A percentile compares a stretch with the other conserved stretches of the same genome.
Evolutionary conservation across 1,140 invertebrate species (phyloP).

Genomic region (Tetragonula clypearis): DNA sequence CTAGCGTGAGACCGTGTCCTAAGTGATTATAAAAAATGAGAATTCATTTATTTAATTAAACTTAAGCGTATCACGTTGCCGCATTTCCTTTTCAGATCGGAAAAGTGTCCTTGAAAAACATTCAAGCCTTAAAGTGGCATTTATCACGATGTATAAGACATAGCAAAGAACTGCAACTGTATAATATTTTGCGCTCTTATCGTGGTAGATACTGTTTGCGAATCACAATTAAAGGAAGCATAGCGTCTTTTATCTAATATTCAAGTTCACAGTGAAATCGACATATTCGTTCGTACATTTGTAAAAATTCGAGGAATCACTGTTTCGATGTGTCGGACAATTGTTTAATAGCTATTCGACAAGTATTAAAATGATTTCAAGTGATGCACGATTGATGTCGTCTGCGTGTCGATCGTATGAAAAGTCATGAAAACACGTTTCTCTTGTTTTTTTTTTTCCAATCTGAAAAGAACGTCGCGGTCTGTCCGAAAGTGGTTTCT

Average conservation of each 20-base stretch:
- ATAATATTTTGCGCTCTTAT: background rate
- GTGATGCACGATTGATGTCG: background rate
- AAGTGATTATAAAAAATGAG: slow-evolving; percentile 8
- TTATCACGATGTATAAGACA: background rate
- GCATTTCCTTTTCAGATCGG: slow-evolving; percentile 35
- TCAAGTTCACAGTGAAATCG: background rate
- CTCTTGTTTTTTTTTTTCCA: background rate
- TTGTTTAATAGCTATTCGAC: too few species aligned
- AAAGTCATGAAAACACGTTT: background rate
- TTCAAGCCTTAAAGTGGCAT: background rate
- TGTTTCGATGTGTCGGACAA: background rate
- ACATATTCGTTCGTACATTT: background rate
- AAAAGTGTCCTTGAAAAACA: slow-evolving; percentile 20
- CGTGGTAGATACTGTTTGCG: background rate
- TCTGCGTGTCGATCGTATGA: background rate
- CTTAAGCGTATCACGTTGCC: slow-evolving; percentile 43
- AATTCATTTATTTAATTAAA: slow-evolving; percentile 1
- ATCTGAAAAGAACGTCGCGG: slow-evolving; percentile 40
- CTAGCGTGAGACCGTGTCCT: background rate
- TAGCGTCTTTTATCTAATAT: background rate
- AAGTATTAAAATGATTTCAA: background rate
- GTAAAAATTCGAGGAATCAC: slow-evolving; percentile 22
- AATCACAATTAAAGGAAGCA: slow-evolving; percentile 2
- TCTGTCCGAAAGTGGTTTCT: background rate
- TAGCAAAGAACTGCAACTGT: background rate